Evolutionary conservation across 1,140 invertebrate genomes (phyloP).

Genomic region (Rhyzopertha dominica): DNA sequence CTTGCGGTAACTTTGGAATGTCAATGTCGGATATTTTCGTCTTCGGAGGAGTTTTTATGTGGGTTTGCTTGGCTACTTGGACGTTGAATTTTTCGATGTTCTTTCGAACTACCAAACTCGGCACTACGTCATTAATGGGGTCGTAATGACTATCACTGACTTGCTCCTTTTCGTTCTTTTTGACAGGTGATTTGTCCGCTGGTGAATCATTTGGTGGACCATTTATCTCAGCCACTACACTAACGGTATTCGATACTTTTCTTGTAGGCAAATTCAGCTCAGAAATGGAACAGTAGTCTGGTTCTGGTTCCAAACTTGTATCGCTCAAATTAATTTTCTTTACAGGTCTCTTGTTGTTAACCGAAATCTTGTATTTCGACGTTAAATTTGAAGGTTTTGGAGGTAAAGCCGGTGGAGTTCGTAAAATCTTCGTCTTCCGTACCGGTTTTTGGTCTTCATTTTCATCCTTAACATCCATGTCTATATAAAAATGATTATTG

Average conservation of each 20-base stretch:
- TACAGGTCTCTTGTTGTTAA: conserved; percentile 16
- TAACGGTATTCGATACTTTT: conserved; percentile 30
- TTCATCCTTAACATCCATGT: conserved; percentile 43
- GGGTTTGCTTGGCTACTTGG: conserved; percentile 36
- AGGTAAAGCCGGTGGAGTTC: conserved; percentile 62
- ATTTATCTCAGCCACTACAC: conserved; percentile 41
- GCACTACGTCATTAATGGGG: conserved; percentile 17
- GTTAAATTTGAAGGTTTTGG: conserved; percentile 63
- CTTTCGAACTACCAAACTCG: conserved; percentile 33
- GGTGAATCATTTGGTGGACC: conserved; percentile 17
- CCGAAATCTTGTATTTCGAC: conserved; percentile 54
- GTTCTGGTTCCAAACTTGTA: conserved; percentile 49
- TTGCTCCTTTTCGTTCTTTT: neutral
- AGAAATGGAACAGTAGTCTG: conserved; percentile 61
- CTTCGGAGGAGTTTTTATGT: conserved; percentile 40
- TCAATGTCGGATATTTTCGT: conserved; percentile 53
- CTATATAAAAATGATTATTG: conserved; percentile 45
- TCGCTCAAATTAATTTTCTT: conserved; percentile 21
- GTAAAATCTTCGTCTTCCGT: conserved; percentile 53
- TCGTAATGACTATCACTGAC: conserved; percentile 13
- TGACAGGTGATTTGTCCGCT: no score
- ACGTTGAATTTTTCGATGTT: conserved; percentile 38
- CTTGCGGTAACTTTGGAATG: conserved; percentile 57
- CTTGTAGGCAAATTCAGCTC: conserved; percentile 58
- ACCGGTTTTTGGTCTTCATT: conserved; percentile 42